Conservation (phyloP, 2,888 invertebrate species). For the Agriopis aurantiaria region DNA sequence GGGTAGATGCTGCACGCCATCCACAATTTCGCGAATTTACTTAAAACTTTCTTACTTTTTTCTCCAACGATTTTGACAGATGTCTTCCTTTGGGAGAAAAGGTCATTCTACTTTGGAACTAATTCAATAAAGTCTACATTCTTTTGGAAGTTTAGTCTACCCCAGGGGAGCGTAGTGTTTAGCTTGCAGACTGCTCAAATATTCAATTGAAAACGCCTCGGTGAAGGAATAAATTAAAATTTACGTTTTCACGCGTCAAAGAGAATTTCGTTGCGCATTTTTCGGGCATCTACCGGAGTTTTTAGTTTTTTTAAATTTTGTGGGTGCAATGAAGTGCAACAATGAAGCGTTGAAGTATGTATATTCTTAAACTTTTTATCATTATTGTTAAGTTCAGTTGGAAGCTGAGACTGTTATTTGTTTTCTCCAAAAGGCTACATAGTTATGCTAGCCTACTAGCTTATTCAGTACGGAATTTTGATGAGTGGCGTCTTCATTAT, state of each 20-base stretch:
- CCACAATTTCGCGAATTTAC: slow-evolving; percentile 50
- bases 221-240: slow-evolving; percentile 10
- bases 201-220: slow-evolving; percentile 23
- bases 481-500: no score
- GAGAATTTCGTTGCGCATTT: background rate
- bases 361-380: no score
- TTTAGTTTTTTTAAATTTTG: background rate
- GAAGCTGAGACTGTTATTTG: no score
- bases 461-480: no score
- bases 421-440: no score
- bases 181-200: slow-evolving; percentile 20
- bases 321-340: background rate
- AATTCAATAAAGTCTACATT: slow-evolving; percentile 54
- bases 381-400: no score
- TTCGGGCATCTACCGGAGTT: background rate
- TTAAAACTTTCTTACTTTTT: slow-evolving; percentile 52
- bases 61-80: slow-evolving; percentile 58
- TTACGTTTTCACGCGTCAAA: slow-evolving; percentile 16
- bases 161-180: slow-evolving; percentile 25
- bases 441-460: no score
- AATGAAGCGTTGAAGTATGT: no score
- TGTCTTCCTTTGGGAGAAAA: slow-evolving; percentile 54
- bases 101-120: slow-evolving; percentile 52
- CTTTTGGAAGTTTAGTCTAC: slow-evolving; percentile 38
- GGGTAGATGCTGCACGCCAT: slow-evolving; percentile 42